These are phyloP conservation scores for Papilio polyxenes DNA, from an alignment of 1,140 invertebrate genomes.

Conservation along the genomic window DNA sequence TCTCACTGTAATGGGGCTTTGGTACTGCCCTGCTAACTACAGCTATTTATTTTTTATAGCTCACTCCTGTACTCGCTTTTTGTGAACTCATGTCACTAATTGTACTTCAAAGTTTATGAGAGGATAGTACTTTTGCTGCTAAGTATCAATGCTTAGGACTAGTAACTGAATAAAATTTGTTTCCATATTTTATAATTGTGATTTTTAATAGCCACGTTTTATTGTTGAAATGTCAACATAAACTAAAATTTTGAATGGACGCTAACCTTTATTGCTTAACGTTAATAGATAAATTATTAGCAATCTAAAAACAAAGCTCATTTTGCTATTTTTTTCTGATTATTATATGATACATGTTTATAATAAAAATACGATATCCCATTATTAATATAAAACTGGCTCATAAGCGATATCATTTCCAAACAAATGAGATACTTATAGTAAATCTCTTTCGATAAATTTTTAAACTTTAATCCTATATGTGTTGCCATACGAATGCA, in stretches of 20 bases:
- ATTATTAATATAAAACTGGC: not conserved
- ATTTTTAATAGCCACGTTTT: not conserved
- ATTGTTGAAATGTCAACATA: no score
- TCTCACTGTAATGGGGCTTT: constrained; percentile 46
- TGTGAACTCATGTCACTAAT: constrained; percentile 18
- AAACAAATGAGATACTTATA: not conserved
- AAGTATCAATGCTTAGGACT: not conserved
- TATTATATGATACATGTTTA: no score
- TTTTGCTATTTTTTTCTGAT: no score
- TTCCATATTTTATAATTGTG: not conserved
- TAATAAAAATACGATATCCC: not conserved
- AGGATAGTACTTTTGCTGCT: not conserved
- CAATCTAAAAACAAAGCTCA: no score
- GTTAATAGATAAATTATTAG: no score
- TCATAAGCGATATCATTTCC: not conserved
- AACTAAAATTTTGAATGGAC: no score
- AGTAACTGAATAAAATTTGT: not conserved
- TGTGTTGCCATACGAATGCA: constrained; percentile 1
- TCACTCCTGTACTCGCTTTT: constrained; percentile 40
- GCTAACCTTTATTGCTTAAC: no score
- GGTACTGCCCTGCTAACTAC: constrained; percentile 54
- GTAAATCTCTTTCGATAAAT: constrained; percentile 3
- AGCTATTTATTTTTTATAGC: constrained; percentile 59
- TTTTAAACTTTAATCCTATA: not conserved
- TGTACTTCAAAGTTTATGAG: constrained; percentile 21